Base-by-base conservation (phyloP, 2,113 vertebrate genomes). In the Rhinolophus ferrumequinum region DNA sequence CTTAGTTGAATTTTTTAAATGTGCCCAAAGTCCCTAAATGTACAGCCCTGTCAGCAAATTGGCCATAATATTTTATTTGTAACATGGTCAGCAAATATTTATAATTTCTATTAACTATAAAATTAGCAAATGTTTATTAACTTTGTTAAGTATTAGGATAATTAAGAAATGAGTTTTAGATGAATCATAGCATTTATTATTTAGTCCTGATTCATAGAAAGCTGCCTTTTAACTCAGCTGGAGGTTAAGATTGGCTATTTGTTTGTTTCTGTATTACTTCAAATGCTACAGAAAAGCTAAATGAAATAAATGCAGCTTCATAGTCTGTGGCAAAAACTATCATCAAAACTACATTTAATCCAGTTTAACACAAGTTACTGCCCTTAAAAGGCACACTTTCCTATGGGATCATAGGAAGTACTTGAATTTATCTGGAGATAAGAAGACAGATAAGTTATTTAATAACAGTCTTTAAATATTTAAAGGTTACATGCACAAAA, bases 111-210 rank as follows among this genome's bases (percentile, higher is more conserved):
- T 77, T 62, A 90, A 62, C n/a, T 83, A 56, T 72, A 89, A 87
- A 96, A 92, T 84, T 90, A 86, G 33, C 28, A 87, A 88, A 60
- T 81, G 18, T 35, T 80, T 89, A 33, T 82, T 92, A 50, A 35
- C 47, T 54, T 85, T 82, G 28, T 95, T 85, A 88, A 88, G 56
- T 96, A 90, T 56, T 94, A 85, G 35, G 54, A 58, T 92, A 87
- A 38, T 52, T 66, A n/a, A 21, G 69, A 90, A 90, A 93, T 12
- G 13, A 92, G 22, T 33, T 94, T 87, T 80, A 67, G 44, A 47
- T 76, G 79, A 77, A 62, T 73, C 2, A 35, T 66, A 41, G 9
- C 24, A 19, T 54, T 89, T 83, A 73, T 30, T 38, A 76, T 91
- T 93, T 75, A 60, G 56, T 93, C 60, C 73, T 91, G 50, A 50